Evolutionary conservation across 53 echinoderm and acorn worm species (phyloP), one percentile per base, ranked within the genome.

Genomic region (Stichopus horrens): DNA sequence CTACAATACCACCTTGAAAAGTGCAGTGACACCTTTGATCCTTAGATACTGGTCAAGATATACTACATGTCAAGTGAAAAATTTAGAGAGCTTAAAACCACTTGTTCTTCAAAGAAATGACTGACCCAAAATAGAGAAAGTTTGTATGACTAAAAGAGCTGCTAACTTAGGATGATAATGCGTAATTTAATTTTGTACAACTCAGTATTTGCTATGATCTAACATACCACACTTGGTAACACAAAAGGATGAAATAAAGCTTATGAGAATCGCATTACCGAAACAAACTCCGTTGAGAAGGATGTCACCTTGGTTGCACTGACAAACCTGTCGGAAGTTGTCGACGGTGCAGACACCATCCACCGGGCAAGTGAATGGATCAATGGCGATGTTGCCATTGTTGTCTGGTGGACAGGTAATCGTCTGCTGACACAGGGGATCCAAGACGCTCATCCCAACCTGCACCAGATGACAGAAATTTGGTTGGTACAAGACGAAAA

Each of bases 391-490:
- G 14, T 63, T 52, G 5, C 67, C 67, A 67, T 85, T 85, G 60
- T 85, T 85, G 13, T 59, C 3, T 9, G 68, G 52, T 14, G 85
- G 54, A 59, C 85, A 85, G 67, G 71, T 85, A 7, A 85, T 85
- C 52, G 6, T 9, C 52, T 67, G 85, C 2, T 59, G 20, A 18
- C 85, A 85, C 5, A 16, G 5, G 11, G 68, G 23, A 52, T 63
- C n/a, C 16, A 85, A 65, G 37, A 68, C 52, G 52, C 16, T 68
- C 20, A 0, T 0, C 52, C 85, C 85, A 16, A 85, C 67, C 85
- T 85, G 60, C 59, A 59, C 8, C 8, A 71, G 37, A 37, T 37
- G 37, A 37, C 37, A 37, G 37, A 37, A 37, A 37, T 37, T 37
- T 37, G 37, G 37, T 37, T 37, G 37, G 37, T 37, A 37, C 37